Conservation (phyloP, 2,888 invertebrate genomes). For the Lasioglossum morio region DNA sequence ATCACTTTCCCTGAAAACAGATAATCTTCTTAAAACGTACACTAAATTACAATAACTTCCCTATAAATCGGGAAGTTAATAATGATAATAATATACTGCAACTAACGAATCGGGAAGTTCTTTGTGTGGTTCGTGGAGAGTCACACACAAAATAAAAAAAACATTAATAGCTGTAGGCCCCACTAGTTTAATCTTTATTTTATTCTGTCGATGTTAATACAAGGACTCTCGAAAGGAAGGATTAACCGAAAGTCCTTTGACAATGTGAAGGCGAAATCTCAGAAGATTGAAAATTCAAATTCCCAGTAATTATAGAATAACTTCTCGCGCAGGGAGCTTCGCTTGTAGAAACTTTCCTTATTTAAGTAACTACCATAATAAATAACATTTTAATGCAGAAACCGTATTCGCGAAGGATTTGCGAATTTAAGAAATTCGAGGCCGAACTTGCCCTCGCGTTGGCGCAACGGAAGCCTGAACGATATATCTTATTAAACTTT, state of each 20-base stretch:
- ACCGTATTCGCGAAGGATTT: background rate
- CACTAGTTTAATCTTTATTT: no score
- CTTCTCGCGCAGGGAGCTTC: background rate
- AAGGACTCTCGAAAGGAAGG: background rate
- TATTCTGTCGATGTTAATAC: no score
- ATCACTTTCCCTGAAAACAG: no score
- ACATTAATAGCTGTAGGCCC: no score
- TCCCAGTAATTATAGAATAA: background rate
- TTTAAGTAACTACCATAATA: background rate
- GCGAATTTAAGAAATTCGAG: conserved; percentile 20
- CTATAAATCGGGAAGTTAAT: no score
- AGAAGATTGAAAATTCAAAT: conserved; percentile 7
- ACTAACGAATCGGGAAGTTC: no score
- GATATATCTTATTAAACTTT: conserved; percentile 63
- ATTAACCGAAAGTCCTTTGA: background rate
- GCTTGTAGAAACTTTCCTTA: background rate
- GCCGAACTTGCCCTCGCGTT: background rate
- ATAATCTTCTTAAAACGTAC: no score
- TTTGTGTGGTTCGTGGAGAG: no score
- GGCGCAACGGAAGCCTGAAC: conserved; percentile 10
- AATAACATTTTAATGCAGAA: conserved; percentile 15
- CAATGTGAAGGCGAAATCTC: background rate
- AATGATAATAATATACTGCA: no score
- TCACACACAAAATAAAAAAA: no score
- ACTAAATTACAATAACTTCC: no score